phyloP scores from a whole-genome alignment of 2,113 vertebrate genomes.

The Dipodomys stephensi region DNA sequence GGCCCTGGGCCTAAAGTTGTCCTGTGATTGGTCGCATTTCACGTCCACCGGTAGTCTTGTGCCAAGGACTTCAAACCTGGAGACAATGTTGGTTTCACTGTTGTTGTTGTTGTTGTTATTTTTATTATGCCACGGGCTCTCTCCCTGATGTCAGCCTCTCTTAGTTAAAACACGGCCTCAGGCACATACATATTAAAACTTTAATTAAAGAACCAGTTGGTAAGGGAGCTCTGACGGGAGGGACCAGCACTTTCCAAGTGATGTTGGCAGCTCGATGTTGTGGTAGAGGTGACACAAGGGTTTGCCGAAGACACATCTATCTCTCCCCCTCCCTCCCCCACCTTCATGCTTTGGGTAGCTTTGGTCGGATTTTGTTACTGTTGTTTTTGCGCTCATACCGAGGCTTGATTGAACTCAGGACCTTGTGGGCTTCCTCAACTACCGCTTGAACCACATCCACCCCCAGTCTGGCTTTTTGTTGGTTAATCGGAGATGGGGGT shows the following conservation, averaged over 20 bases:
- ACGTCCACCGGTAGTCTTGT: not conserved
- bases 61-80: not conserved
- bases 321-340: fast-evolving
- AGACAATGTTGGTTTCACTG: not conserved
- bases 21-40: not conserved
- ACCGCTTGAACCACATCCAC: no score
- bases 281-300: no score
- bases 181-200: slow-evolving; percentile 65
- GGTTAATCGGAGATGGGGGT: no score
- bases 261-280: not conserved
- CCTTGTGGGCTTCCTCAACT: no score
- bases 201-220: slow-evolving; percentile 72
- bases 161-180: slow-evolving; percentile 67
- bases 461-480: no score
- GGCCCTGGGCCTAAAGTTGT: not conserved
- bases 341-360: fast-evolving
- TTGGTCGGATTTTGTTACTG: not conserved
- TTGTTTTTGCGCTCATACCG: no score
- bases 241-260: not conserved
- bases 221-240: slow-evolving; percentile 18
- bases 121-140: not conserved
- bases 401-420: no score
- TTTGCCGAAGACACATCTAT: not conserved
- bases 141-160: not conserved
- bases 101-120: no score